A percentile compares a stretch with the other conserved stretches of the same genome.
Evolutionary conservation across 2,113 vertebrate species (phyloP).

Genomic region (Corythoichthys intestinalis): DNA sequence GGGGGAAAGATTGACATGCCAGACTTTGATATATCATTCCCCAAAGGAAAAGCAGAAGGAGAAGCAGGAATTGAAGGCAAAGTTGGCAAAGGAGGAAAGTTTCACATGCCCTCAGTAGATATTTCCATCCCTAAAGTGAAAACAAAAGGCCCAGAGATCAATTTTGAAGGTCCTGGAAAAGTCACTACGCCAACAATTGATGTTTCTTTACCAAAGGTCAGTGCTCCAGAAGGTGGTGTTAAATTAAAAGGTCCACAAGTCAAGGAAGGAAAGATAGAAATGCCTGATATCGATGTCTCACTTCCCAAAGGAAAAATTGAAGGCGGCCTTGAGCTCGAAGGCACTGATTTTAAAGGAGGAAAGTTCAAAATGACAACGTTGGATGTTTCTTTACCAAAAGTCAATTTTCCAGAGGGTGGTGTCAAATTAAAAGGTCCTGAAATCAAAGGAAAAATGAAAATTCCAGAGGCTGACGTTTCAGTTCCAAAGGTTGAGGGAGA

Average conservation of each 20-base stretch:
- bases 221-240: constrained; percentile 15
- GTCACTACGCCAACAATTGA: constrained; percentile 50
- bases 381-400: constrained; percentile 46
- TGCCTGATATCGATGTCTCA: constrained; percentile 39
- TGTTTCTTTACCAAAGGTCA: constrained; percentile 52
- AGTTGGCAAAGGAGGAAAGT: too few relatives aligned
- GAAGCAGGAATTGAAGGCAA: too few relatives aligned
- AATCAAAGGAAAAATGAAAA: constrained; percentile 19
- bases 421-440: constrained; percentile 18
- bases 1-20: too few relatives aligned
- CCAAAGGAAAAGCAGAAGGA: too few relatives aligned
- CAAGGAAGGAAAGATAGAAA: constrained; percentile 33
- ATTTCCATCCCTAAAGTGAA: constrained; percentile 47
- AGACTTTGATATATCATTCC: too few relatives aligned
- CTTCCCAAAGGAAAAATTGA: constrained; percentile 41
- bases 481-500: constrained; percentile 42
- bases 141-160: constrained; percentile 25
- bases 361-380: constrained; percentile 21
- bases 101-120: constrained; percentile 30
- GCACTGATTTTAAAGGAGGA: not conserved
- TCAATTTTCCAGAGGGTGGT: constrained; percentile 11
- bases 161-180: constrained; percentile 35
- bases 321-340: constrained; percentile 37
- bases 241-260: constrained; percentile 26
- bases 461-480: constrained; percentile 26